Conservation (phyloP, 2,888 invertebrate genomes). For the Lamellibrachia satsuma region DNA sequence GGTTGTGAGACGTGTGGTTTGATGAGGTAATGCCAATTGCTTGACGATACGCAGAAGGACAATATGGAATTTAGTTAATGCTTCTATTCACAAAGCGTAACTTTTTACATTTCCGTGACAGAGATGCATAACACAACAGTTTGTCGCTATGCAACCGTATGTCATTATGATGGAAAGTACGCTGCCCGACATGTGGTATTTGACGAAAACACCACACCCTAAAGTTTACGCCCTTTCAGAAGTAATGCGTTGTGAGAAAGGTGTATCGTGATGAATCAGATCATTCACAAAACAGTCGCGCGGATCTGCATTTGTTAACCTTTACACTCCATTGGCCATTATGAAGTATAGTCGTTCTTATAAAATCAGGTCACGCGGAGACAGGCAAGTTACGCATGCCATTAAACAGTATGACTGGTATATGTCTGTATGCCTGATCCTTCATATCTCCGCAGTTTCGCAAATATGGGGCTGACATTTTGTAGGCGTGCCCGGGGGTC, state of each 20-base stretch:
- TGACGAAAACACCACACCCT: not conserved
- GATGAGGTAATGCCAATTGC: too few relatives aligned
- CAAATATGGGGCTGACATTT: too few relatives aligned
- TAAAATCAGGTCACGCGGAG: not conserved
- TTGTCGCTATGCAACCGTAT: not conserved
- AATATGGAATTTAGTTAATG: too few relatives aligned
- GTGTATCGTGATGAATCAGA: too few relatives aligned
- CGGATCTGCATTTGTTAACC: too few relatives aligned
- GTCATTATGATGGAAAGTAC: not conserved
- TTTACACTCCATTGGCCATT: not conserved
- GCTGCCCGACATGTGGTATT: not conserved
- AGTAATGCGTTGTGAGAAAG: not conserved
- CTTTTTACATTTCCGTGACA: not conserved
- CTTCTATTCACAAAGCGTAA: too few relatives aligned
- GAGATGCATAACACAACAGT: not conserved
- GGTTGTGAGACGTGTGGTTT: not conserved
- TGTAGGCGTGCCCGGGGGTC: too few relatives aligned
- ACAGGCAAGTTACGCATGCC: not conserved
- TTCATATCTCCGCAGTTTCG: too few relatives aligned
- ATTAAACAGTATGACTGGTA: not conserved
- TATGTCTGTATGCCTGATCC: too few relatives aligned
- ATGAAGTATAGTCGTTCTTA: not conserved
- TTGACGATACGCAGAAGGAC: too few relatives aligned
- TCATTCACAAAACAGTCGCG: too few relatives aligned
- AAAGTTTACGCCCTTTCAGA: not conserved